Base-by-base conservation (phyloP, 2,888 invertebrate species). In the Zaprionus lineosus region DNA sequence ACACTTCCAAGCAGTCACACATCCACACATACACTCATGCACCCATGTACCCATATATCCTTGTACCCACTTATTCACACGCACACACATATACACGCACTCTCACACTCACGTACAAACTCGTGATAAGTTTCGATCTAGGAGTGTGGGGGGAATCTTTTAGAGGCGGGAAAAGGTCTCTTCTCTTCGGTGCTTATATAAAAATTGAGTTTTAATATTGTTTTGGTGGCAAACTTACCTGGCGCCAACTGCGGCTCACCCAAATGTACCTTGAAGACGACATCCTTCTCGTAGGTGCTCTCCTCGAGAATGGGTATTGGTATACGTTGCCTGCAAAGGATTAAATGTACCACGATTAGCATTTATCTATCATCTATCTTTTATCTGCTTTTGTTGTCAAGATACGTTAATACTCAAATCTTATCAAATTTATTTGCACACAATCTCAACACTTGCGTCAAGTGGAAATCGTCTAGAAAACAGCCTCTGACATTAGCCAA, bases 271-370 rank as follows among this genome's bases (percentile, higher is more conserved):
- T 95, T 97, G 91, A 99, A 97, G 14, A 95, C 92, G 21, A 98
- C 97, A 88, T 97, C 96, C 90, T 99, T 98, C 91, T 99, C 98
- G 90, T 99, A 99, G 88, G 98, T 97, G 91, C 99, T 98, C 88
- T 98, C 98, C 91, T 99, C 98, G 73, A 96, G 93, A 67, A 99
- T 97, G 82, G 94, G 94, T 68, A 99, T 91, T 41, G 93, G 92
- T 87, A 99, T 95, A 86, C 91, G 92, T 92, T 97, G 95, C 89
- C 98, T 99, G 94, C 15, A 94, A 24, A 31, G 11, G 21, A 64
- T 55, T 40, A 41, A 36, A 31, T n/a, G 26, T 5, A 34, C n/a
- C n/a, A 1, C 11, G 24, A 60, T 66, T 55, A 75, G 40, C 41
- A 28, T 37, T 36, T n/a, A n/a, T n/a, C n/a, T n/a, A n/a, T n/a